Evolutionary conservation across 2,888 invertebrate genomes (phyloP).

Genomic region (Pterostichus madidus): DNA sequence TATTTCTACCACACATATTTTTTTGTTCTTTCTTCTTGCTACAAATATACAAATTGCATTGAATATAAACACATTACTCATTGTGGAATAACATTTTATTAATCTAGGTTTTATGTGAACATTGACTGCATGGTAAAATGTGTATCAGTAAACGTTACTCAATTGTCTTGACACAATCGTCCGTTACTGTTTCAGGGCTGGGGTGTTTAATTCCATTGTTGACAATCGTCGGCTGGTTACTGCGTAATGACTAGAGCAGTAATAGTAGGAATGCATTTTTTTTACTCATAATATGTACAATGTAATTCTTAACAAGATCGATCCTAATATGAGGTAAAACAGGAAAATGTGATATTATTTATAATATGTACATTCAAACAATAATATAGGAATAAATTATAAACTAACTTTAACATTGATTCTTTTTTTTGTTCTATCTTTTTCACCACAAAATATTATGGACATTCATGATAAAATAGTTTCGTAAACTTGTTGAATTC

Average conservation of each 20-base stretch:
- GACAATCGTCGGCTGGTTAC: constrained; percentile 32
- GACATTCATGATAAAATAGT: not conserved
- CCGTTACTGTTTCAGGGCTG: not conserved
- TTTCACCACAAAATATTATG: constrained; percentile 6
- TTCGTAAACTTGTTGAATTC: not conserved
- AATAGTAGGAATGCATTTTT: constrained; percentile 61
- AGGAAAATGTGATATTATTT: constrained; percentile 60
- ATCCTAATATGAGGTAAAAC: constrained; percentile 61
- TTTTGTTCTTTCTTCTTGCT: no score
- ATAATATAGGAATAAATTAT: constrained; percentile 57
- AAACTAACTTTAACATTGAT: constrained; percentile 58
- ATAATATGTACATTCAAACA: constrained; percentile 61
- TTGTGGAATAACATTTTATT: constrained; percentile 65
- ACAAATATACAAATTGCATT: no score
- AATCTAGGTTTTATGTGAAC: constrained; percentile 60
- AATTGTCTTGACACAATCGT: constrained; percentile 38
- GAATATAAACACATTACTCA: not conserved
- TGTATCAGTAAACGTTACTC: constrained; percentile 57
- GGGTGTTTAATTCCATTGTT: not conserved
- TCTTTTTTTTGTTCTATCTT: constrained; percentile 4
- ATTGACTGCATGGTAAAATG: constrained; percentile 63
- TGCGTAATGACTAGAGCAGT: constrained; percentile 64
- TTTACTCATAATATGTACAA: constrained; percentile 59
- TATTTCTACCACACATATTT: no score
- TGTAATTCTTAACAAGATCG: constrained; percentile 44